These are phyloP conservation scores for Triplophysa tibetana DNA, from an alignment of 2,113 vertebrate species.

Conservation along the genomic window DNA sequence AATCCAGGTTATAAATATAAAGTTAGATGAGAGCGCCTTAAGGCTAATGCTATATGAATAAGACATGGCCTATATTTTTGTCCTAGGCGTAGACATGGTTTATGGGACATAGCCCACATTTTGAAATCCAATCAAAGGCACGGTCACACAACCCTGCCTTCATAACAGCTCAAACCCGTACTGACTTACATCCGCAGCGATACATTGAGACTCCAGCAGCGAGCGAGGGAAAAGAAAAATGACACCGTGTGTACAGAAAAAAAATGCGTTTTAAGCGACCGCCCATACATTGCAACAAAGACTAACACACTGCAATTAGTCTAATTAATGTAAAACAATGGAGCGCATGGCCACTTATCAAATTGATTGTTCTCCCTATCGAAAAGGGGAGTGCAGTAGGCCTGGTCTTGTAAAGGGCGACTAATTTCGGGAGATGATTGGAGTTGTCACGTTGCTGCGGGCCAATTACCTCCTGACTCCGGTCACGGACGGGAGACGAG, in stretches of 20 bases:
- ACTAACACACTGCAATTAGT: slow-evolving; percentile 89
- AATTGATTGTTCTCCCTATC: slow-evolving; percentile 93
- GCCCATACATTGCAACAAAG: slow-evolving; percentile 75
- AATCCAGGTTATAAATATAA: slow-evolving; percentile 48
- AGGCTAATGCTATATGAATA: slow-evolving; percentile 39
- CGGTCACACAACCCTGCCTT: slow-evolving; percentile 39
- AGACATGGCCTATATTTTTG: slow-evolving; percentile 51
- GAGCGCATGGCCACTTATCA: slow-evolving; percentile 92
- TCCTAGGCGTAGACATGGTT: slow-evolving; percentile 47
- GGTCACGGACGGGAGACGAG: slow-evolving; percentile 86
- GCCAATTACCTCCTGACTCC: slow-evolving; percentile 90
- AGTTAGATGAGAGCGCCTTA: slow-evolving; percentile 33
- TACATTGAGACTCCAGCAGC: background rate
- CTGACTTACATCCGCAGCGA: slow-evolving; percentile 45
- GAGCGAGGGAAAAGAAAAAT: slow-evolving; percentile 18
- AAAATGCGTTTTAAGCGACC: slow-evolving; percentile 40
- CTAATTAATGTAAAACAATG: slow-evolving; percentile 95
- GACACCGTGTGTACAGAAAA: slow-evolving; percentile 16
- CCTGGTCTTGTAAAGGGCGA: slow-evolving; percentile 81
- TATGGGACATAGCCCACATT: slow-evolving; percentile 52
- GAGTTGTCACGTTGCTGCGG: slow-evolving; percentile 91
- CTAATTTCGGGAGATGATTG: slow-evolving; percentile 92
- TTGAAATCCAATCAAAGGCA: slow-evolving; percentile 55
- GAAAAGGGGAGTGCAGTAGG: slow-evolving; percentile 85
- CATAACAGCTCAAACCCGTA: slow-evolving; percentile 36